Conservation (phyloP, 2,888 invertebrate species). For the Embidobia sp. region DNA sequence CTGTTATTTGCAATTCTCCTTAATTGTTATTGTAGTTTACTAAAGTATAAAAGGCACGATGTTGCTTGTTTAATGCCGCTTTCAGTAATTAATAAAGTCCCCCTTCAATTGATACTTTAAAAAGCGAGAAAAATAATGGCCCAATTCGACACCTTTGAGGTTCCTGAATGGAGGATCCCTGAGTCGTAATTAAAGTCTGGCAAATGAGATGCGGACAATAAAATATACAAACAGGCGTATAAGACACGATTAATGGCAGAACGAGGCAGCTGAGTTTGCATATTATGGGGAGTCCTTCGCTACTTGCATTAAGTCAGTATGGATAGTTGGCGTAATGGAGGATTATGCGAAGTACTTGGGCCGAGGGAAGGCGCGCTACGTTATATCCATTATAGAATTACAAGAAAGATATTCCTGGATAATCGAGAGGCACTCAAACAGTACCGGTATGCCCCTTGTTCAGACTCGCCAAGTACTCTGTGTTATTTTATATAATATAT, state of each 20-base stretch:
- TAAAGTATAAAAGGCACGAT: too few relatives aligned
- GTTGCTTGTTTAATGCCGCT: too few relatives aligned
- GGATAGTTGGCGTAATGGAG: constrained; percentile 61
- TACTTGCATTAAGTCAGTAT: constrained; percentile 57
- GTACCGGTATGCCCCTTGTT: constrained; percentile 34
- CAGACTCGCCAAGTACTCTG: constrained; percentile 28
- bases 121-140: not conserved
- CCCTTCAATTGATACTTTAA: not conserved
- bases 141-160: constrained; percentile 1
- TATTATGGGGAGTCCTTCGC: constrained; percentile 52
- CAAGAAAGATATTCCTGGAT: constrained; percentile 61
- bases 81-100: not conserved
- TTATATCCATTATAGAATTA: constrained; percentile 65
- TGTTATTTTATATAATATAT: constrained; percentile 45
- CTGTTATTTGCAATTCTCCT: too few relatives aligned
- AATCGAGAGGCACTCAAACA: constrained; percentile 53
- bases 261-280: constrained; percentile 52
- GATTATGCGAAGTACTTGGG: constrained; percentile 60
- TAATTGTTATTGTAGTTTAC: too few relatives aligned
- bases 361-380: constrained; percentile 40
- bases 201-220: constrained; percentile 41
- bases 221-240: constrained; percentile 46
- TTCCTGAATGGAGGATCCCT: not conserved
- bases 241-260: constrained; percentile 51
- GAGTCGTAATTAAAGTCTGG: constrained; percentile 35